Evolutionary conservation across 2,888 invertebrate species (phyloP), one percentile per base, ranked within the genome.

Genomic region (Malachius bipustulatus): DNA sequence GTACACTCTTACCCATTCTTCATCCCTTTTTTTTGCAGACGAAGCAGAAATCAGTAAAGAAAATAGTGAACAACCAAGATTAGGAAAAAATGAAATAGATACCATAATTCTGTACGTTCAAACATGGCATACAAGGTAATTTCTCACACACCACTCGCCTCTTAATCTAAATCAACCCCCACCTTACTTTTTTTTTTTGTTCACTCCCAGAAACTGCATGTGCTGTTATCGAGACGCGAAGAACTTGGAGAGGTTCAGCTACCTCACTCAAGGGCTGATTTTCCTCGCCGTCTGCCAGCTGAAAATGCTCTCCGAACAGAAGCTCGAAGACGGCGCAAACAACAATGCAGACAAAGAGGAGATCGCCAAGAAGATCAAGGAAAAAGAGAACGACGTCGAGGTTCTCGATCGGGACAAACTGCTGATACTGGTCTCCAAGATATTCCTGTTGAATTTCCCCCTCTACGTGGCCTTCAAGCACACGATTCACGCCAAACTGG

Each of bases 161-260:
- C 8, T 13, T 8, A 4, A 14, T 11, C 11, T 19, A 14, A 27
- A 2, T 12, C 16, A 26, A 26, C 9, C 16, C n/a, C 12, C 8
- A 8, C 4, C 8, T 10, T 32, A 9, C 34, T n/a, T n/a, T n/a
- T n/a, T n/a, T n/a, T n/a, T n/a, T n/a, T n/a, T n/a, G n/a, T 30
- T 42, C 38, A 31, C 45, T 56, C 73, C 40, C 62, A 88, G 89
- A 59, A 91, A 93, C 68, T 93, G 93, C 59, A 88, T 90, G 81
- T 93, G 93, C 64, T 84, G 89, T 64, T 91, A 87, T 63, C 75
- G 90, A 50, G 91, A 91, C 66, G 75, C 78, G 38, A 89, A 89
- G 63, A 91, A 91, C 64, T 83, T 88, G 64, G 91, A 91, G 58
- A 74, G 88, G 48, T 85, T 91, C 61, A 88, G 88, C 62, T 71